These are phyloP conservation scores for Sinotaia quadrata DNA, from an alignment of 2,888 invertebrate species.

Conservation along the genomic window DNA sequence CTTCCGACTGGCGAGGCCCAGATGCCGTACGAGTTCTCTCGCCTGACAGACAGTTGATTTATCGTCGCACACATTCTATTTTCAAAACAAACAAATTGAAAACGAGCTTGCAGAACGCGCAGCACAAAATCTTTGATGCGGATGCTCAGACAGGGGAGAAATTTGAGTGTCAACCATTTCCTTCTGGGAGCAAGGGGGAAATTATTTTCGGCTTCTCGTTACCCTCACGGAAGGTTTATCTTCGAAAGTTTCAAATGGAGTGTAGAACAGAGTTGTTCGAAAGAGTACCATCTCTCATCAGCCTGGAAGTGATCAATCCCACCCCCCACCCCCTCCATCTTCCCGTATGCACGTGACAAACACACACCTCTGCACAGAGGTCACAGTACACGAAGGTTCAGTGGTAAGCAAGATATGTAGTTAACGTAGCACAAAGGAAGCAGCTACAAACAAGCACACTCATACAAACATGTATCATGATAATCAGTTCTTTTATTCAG, in stretches of 20 bases:
- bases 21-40: too few species aligned
- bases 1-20: too few species aligned
- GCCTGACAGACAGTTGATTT: slow-evolving; percentile 16
- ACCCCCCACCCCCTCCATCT: too few species aligned
- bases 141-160: not conserved
- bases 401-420: too few species aligned
- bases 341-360: too few species aligned
- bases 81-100: slow-evolving; percentile 34
- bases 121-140: not conserved
- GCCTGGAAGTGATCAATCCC: slow-evolving; percentile 2
- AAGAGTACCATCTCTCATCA: not conserved
- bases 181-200: not conserved
- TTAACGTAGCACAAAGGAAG: too few species aligned
- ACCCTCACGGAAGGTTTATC: not conserved
- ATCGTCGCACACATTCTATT: slow-evolving; percentile 16
- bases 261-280: not conserved
- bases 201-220: slow-evolving; percentile 14
- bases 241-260: slow-evolving; percentile 4
- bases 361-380: not conserved
- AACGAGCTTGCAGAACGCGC: not conserved
- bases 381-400: too few species aligned
- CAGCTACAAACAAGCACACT: too few species aligned
- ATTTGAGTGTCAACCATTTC: slow-evolving; percentile 6
- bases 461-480: too few species aligned
- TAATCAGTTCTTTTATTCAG: too few species aligned